Percentiles rank a stretch among this genome's conserved stretches.
Conservation (phyloP, 2,113 vertebrate genomes). For the Lutjanus erythropterus region DNA sequence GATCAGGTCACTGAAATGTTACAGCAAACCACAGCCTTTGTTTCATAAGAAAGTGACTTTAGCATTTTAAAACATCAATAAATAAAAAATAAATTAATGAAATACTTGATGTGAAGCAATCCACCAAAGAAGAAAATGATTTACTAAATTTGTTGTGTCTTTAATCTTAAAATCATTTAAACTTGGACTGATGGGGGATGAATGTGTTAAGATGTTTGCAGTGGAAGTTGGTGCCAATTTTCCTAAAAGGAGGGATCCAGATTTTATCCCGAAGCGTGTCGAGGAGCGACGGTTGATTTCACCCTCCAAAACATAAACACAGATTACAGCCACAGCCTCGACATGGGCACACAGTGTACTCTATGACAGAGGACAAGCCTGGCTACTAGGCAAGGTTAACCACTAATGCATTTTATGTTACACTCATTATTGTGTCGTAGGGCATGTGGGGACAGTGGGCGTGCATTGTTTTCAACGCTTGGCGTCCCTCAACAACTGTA, state of each 20-base stretch:
- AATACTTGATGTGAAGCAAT: background rate
- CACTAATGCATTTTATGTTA: background rate
- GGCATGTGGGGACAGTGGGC: constrained; percentile 44
- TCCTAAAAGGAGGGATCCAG: constrained; percentile 10
- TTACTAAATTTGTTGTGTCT: background rate
- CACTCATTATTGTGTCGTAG: background rate
- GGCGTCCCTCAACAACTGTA: background rate
- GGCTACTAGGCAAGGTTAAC: background rate
- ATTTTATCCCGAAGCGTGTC: background rate
- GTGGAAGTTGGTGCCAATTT: background rate
- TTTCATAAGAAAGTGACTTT: background rate
- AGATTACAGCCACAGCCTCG: background rate
- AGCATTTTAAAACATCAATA: background rate
- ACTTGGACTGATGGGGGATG: background rate
- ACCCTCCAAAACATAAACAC: constrained; percentile 14
- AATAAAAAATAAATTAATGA: too few relatives aligned
- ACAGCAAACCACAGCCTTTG: background rate
- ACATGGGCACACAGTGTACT: background rate
- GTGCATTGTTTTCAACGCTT: constrained; percentile 16
- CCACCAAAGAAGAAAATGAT: background rate
- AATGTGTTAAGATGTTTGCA: too few relatives aligned
- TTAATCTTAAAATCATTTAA: background rate
- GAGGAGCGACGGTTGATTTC: background rate
- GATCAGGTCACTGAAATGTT: background rate
- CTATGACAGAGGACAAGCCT: background rate